Percentiles rank a stretch among this genome's conserved stretches.
Evolutionary conservation across 2,888 invertebrate species (phyloP).

Genomic region (Scaptomyza reducta): DNA sequence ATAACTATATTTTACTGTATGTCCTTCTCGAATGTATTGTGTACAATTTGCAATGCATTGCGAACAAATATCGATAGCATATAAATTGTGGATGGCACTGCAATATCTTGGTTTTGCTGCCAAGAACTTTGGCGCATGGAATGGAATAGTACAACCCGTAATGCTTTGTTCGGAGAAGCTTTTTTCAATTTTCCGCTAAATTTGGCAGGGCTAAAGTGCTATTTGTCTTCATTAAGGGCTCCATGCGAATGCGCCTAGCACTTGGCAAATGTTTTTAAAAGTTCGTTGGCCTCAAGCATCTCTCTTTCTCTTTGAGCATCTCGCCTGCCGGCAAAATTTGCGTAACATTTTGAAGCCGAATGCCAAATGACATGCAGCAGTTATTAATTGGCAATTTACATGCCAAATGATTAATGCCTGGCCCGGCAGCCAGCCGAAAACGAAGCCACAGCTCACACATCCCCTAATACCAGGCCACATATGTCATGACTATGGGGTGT

Average conservation of each 20-base stretch:
- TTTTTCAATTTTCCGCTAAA: slow-evolving; percentile 84
- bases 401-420: slow-evolving; percentile 78
- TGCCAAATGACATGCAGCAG: slow-evolving; percentile 78
- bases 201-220: slow-evolving; percentile 80
- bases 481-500: slow-evolving; percentile 51
- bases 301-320: not conserved
- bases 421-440: slow-evolving; percentile 63
- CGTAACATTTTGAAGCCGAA: slow-evolving; percentile 69
- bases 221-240: slow-evolving; percentile 82
- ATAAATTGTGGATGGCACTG: slow-evolving; percentile 69
- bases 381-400: slow-evolving; percentile 81
- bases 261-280: slow-evolving; percentile 61
- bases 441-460: slow-evolving; percentile 58
- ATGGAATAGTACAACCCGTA: slow-evolving; percentile 32
- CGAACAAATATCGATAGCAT: slow-evolving; percentile 60
- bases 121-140: slow-evolving; percentile 55
- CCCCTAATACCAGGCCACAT: slow-evolving; percentile 61
- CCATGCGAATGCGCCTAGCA: slow-evolving; percentile 67
- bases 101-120: slow-evolving; percentile 63
- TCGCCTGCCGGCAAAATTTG: slow-evolving; percentile 33
- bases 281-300: slow-evolving; percentile 52
- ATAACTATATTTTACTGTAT: slow-evolving; percentile 38
- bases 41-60: slow-evolving; percentile 54
- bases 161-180: slow-evolving; percentile 58
- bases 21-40: slow-evolving; percentile 16